Percentiles rank a stretch among this genome's conserved stretches.
These are phyloP conservation scores for Anableps anableps DNA, from an alignment of 2,797 vertebrate genomes.

Conservation along the genomic window DNA sequence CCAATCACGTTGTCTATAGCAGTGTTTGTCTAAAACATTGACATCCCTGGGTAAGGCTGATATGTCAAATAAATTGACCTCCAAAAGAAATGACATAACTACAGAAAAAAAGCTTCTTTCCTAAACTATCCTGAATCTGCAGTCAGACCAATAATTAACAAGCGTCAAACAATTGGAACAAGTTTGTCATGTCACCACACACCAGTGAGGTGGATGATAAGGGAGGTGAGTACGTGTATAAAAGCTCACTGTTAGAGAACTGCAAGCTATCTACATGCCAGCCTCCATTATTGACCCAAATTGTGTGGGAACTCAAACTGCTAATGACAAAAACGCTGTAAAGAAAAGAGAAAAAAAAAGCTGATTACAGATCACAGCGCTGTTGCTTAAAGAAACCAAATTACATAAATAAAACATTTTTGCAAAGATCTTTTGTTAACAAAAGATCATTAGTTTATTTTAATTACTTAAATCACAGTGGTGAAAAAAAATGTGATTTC, in stretches of 20 bases:
- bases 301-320: not conserved
- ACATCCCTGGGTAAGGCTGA: not conserved
- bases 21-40: too few relatives aligned
- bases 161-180: not conserved
- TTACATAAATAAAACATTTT: not conserved
- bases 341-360: not conserved
- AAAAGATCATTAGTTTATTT: not conserved
- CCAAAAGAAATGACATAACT: not conserved
- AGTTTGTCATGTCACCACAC: not conserved
- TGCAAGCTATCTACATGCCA: not conserved
- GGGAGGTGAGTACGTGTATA: not conserved
- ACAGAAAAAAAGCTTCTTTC: not conserved
- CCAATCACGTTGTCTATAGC: not conserved
- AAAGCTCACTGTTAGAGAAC: not conserved
- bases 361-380: not conserved
- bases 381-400: not conserved
- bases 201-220: not conserved
- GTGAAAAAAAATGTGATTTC: not conserved
- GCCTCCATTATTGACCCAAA: not conserved
- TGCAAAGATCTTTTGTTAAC: not conserved
- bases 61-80: not conserved
- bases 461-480: not conserved
- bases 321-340: not conserved
- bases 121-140: not conserved
- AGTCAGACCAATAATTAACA: not conserved